Conservation (phyloP, 1,140 invertebrate species). For the Nasonia longicornis region DNA sequence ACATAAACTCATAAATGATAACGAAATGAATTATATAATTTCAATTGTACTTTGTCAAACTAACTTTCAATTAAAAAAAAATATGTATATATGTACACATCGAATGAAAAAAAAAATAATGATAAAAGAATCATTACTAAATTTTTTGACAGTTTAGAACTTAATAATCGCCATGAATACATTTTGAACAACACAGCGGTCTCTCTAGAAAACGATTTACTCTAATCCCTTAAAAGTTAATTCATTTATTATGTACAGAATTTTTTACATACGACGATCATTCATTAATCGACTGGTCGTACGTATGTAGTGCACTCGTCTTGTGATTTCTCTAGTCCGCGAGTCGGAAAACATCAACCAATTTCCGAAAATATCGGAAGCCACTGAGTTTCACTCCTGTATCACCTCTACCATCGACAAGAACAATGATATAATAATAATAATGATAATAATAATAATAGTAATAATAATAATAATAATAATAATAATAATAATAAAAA, state of each 20-base stretch:
- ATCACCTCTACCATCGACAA: conserved; percentile 14
- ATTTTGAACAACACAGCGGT: not conserved
- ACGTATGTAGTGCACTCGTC: not conserved
- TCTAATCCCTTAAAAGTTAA: not conserved
- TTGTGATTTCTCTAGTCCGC: not conserved
- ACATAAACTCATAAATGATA: conserved; percentile 13
- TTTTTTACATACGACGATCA: conserved; percentile 4
- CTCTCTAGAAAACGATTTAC: conserved; percentile 14
- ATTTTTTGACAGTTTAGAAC: conserved; percentile 1
- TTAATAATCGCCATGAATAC: conserved; percentile 6
- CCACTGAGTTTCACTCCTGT: conserved; percentile 40
- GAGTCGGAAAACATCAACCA: not conserved
- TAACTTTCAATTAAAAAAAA: not conserved
- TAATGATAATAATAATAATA: conserved; percentile 5
- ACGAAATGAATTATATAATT: not conserved
- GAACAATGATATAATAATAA: conserved; percentile 1
- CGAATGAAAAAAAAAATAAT: not conserved
- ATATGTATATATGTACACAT: not conserved
- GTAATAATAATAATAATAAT: too few relatives aligned
- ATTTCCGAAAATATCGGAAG: not conserved
- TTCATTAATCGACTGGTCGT: not conserved
- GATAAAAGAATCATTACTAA: not conserved
- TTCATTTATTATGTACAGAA: conserved; percentile 12
- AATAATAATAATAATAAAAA: conserved; percentile 1
- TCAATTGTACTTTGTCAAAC: not conserved